A percentile compares a stretch with the other conserved stretches of the same genome.
phyloP scores from a whole-genome alignment of 2,888 invertebrate genomes.

The Drosophila nigritarsus region DNA sequence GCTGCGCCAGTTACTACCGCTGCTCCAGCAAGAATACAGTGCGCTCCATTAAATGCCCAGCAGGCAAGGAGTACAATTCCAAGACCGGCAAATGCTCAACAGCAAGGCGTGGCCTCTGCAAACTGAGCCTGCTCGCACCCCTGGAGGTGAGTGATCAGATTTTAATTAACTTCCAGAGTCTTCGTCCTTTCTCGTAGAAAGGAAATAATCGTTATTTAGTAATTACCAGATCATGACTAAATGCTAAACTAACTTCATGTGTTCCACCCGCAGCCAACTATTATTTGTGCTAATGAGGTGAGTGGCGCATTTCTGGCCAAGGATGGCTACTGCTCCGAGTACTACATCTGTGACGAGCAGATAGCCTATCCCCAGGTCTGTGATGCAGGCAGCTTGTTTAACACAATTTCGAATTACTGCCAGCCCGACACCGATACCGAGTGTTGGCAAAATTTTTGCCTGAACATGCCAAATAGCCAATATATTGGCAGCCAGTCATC shows the following conservation, averaged over 20 bases:
- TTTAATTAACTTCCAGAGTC: not conserved
- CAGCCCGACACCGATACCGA: constrained; percentile 51
- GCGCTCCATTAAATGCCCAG: constrained; percentile 69
- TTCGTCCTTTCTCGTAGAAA: not conserved
- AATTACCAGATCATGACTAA: not conserved
- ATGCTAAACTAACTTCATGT: not conserved
- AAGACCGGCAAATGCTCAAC: constrained; percentile 70
- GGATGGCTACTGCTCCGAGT: constrained; percentile 64
- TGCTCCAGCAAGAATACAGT: constrained; percentile 71
- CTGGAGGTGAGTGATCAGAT: constrained; percentile 45
- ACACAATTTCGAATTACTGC: constrained; percentile 50
- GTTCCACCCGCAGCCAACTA: constrained; percentile 32
- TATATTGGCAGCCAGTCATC: constrained; percentile 33
- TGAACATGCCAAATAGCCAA: constrained; percentile 40
- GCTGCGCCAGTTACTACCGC: constrained; percentile 77
- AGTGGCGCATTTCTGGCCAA: constrained; percentile 66
- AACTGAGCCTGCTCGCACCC: constrained; percentile 62
- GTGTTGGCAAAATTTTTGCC: constrained; percentile 78
- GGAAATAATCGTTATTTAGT: not conserved
- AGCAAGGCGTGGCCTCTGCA: constrained; percentile 65
- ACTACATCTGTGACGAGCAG: constrained; percentile 70
- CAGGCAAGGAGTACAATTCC: constrained; percentile 73
- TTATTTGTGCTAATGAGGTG: constrained; percentile 62
- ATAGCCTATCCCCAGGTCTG: constrained; percentile 73
- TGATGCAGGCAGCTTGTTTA: constrained; percentile 64